A percentile compares a stretch with the other conserved stretches of the same genome.
Evolutionary conservation across 2,797 vertebrate species (phyloP).

Genomic region (Galaxias olidus): DNA sequence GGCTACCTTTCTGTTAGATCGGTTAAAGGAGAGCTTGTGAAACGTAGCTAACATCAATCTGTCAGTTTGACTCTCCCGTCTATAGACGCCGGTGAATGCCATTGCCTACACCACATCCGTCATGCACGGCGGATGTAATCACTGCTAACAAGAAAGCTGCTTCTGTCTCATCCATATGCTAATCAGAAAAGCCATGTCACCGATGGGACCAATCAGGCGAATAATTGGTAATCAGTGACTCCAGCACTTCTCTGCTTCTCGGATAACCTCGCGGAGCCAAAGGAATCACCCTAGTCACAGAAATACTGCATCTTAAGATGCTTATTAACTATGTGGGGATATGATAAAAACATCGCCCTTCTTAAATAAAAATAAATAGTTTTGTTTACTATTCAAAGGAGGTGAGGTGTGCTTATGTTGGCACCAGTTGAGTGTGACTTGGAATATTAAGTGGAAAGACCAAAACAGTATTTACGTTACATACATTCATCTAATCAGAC

Average conservation of each 20-base stretch:
- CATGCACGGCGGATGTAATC: constrained; percentile 33
- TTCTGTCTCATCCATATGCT: constrained; percentile 39
- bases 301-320: no score
- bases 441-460: not conserved
- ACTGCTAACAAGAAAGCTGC: constrained; percentile 25
- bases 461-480: not conserved
- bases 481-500: constrained; percentile 5
- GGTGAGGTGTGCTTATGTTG: no score
- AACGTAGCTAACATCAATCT: constrained; percentile 7
- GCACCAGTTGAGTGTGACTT: no score
- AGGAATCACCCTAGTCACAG: constrained; percentile 26
- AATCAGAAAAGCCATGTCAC: constrained; percentile 40
- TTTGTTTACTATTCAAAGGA: no score
- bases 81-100: not conserved
- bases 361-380: no score
- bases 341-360: no score
- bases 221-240: constrained; percentile 44
- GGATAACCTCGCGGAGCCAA: constrained; percentile 16
- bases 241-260: constrained; percentile 20
- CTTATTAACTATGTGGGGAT: no score
- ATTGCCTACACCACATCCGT: not conserved
- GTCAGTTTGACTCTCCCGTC: not conserved
- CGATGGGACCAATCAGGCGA: constrained; percentile 34
- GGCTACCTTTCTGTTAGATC: not conserved
- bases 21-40: not conserved